Conservation (phyloP, 2,797 vertebrate species). For the Macropodus opercularis region DNA sequence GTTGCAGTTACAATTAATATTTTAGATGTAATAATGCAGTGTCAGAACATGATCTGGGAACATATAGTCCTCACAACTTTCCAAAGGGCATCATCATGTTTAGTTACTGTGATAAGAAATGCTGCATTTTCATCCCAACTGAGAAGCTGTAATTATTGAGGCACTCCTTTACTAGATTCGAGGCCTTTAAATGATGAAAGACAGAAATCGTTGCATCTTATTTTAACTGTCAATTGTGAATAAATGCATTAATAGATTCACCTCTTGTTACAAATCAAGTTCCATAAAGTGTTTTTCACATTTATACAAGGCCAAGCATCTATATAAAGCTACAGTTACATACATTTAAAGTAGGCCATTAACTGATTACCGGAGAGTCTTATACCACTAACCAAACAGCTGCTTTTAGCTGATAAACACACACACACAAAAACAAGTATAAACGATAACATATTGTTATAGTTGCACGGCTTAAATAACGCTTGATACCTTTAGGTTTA, state of each 20-base stretch:
- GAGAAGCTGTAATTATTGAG: background rate
- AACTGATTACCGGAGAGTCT: background rate
- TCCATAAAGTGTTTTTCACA: background rate
- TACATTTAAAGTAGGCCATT: background rate
- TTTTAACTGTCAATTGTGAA: too few relatives aligned
- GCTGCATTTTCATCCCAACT: background rate
- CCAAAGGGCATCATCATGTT: background rate
- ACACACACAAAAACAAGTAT: background rate
- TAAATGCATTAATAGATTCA: background rate
- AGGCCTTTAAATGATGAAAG: too few relatives aligned
- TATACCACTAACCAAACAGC: background rate
- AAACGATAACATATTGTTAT: background rate
- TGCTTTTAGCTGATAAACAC: fast-evolving
- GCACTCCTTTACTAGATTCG: too few relatives aligned
- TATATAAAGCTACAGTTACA: background rate
- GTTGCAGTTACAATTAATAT: too few relatives aligned
- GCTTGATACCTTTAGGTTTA: slow-evolving; percentile 47
- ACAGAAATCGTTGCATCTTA: too few relatives aligned
- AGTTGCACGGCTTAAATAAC: slow-evolving; percentile 7
- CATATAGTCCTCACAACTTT: background rate
- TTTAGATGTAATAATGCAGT: too few relatives aligned
- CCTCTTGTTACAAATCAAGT: too few relatives aligned
- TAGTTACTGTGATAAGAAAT: background rate
- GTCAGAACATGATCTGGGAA: too few relatives aligned
- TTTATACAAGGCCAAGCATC: background rate